Evolutionary conservation across 1,140 invertebrate species (phyloP), one percentile per base, ranked within the genome.

Genomic region (Andricus grossulariae): DNA sequence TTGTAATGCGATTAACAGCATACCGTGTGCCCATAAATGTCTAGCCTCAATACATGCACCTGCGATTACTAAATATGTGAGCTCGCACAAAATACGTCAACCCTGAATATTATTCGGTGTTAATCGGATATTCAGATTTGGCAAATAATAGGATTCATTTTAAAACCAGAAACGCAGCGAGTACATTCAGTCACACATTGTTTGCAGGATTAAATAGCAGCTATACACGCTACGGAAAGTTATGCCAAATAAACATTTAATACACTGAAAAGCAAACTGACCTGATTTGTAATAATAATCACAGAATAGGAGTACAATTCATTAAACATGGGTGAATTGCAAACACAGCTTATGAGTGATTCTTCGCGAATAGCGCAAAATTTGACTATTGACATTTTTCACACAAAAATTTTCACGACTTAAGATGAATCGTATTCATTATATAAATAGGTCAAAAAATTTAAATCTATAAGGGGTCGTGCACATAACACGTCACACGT

Each of bases 1-100:
- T 87, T 80, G 81, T 79, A 88, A 87, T 82, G 82, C 84, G 80
- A 85, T 87, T 87, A 83, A 81, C 73, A 80, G 71, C 83, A 75
- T 82, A 66, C 60, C 60, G 39, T 39, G 60, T 66, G 60, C 60
- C 60, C 60, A 66, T 66, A 66, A 66, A 66, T 66, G 57, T 66
- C 57, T 66, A 66, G 21, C n/a, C 60, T 66, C 60, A 66, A 66
- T 32, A 66, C 60, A 66, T 39, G 60, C 60, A 39, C 39, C 21
- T 32, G 15, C 10, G 25, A 66, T 66, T 66, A 66, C 25, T 66
- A 39, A 60, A 60, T 66, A 45, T 66, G n/a, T 39, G 32, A 39
- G 25, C 25, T n/a, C 15, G 60, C 60, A 16, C 32, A 66, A 66
- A 66, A 66, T 66, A 66, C 60, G 60, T 66, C 60, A 66, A n/a